phyloP scores from a whole-genome alignment of 2,113 vertebrate genomes.

The Nestor notabilis region DNA sequence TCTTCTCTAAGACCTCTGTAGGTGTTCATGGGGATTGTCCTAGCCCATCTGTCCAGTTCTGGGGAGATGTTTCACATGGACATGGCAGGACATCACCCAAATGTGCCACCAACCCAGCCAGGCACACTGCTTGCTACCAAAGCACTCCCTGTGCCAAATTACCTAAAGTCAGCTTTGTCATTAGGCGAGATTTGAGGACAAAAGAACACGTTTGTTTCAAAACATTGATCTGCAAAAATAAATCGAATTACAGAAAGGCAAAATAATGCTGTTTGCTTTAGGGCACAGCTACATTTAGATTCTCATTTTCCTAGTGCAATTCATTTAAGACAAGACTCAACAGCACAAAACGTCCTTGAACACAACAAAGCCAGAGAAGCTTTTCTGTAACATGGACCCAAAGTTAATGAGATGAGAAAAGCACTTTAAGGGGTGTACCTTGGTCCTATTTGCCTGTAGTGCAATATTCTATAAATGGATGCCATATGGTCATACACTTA shows the following conservation, averaged over 20 bases:
- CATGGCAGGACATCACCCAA: fast-evolving
- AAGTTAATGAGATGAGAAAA: slow-evolving; percentile 44
- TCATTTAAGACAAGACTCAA: slow-evolving; percentile 11
- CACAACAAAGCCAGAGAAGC: background rate
- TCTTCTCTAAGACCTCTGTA: background rate
- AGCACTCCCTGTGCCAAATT: background rate
- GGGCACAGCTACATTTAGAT: slow-evolving; percentile 31
- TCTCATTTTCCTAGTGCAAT: slow-evolving; percentile 37
- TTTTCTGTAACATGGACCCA: background rate
- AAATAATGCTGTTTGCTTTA: slow-evolving; percentile 41
- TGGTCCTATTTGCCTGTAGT: slow-evolving; percentile 26
- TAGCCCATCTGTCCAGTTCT: fast-evolving
- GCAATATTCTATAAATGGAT: slow-evolving; percentile 56
- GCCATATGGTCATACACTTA: slow-evolving; percentile 53
- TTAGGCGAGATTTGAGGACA: background rate
- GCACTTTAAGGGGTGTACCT: slow-evolving; percentile 14
- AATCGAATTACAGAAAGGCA: slow-evolving; percentile 45
- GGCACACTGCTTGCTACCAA: background rate
- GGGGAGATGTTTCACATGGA: background rate
- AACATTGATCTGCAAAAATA: slow-evolving; percentile 35
- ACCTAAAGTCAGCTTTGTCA: background rate
- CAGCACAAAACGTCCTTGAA: slow-evolving; percentile 42
- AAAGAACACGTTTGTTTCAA: background rate
- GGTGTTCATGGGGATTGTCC: background rate
- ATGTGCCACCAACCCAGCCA: background rate